Percentiles rank a stretch among this genome's conserved stretches.
These are phyloP conservation scores for Cyprinodon tularosa DNA, from an alignment of 2,113 vertebrate genomes.

Conservation along the genomic window DNA sequence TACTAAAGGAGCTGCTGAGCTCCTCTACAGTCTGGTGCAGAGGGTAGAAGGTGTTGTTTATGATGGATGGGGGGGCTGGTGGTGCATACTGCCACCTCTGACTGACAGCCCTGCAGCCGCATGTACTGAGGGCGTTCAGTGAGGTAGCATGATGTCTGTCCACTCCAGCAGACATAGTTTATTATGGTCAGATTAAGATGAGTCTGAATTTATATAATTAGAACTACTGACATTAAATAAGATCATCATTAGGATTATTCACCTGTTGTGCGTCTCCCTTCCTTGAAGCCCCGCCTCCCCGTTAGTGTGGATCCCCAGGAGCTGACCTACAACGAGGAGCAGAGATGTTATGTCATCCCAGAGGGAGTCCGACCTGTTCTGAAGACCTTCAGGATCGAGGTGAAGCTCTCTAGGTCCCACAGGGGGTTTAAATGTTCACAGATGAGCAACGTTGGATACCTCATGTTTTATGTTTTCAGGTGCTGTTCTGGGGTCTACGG, in stretches of 20 bases:
- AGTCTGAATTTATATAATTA: background rate
- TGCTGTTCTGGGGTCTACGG: slow-evolving; percentile 93
- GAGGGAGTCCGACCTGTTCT: slow-evolving; percentile 85
- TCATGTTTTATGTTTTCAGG: slow-evolving; percentile 68
- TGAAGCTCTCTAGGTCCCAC: slow-evolving; percentile 5
- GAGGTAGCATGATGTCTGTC: too few relatives aligned
- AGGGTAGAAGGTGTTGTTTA: too few relatives aligned
- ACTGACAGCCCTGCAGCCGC: too few relatives aligned
- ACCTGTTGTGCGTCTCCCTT: background rate
- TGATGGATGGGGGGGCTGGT: too few relatives aligned
- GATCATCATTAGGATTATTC: background rate
- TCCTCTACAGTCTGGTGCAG: too few relatives aligned
- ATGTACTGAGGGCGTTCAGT: too few relatives aligned
- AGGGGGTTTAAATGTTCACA: background rate
- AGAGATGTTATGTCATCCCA: slow-evolving; percentile 84
- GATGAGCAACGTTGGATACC: background rate
- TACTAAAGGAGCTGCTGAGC: too few relatives aligned
- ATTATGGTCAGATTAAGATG: too few relatives aligned
- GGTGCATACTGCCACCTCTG: too few relatives aligned
- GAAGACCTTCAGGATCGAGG: slow-evolving; percentile 92
- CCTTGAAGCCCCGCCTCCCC: slow-evolving; percentile 83
- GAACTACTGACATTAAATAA: background rate
- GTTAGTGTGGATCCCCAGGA: slow-evolving; percentile 85
- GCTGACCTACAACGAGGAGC: slow-evolving; percentile 72
- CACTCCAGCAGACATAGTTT: too few relatives aligned